phyloP scores from a whole-genome alignment of 2,113 vertebrate genomes.

The Sus scrofa region DNA sequence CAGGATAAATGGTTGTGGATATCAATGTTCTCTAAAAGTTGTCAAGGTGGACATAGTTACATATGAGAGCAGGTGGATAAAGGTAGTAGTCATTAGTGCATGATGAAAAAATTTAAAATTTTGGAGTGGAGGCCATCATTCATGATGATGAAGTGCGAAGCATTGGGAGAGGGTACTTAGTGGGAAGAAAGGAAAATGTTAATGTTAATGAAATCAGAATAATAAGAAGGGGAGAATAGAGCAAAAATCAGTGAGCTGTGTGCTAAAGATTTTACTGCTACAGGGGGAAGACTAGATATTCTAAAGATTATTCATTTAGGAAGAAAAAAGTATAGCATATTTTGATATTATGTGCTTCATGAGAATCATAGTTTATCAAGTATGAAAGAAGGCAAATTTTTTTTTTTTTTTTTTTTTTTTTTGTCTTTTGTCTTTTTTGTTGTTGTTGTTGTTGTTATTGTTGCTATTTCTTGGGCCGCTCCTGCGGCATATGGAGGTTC shows the following conservation, averaged over 20 bases:
- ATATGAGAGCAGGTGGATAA: not conserved
- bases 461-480: too few species aligned
- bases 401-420: too few species aligned
- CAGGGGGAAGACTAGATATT: not conserved
- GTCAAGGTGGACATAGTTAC: not conserved
- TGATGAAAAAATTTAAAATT: not conserved
- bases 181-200: not conserved
- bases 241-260: not conserved
- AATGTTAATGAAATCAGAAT: not conserved
- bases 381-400: not conserved
- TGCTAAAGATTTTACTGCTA: not conserved
- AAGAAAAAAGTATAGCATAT: not conserved
- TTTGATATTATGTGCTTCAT: not conserved
- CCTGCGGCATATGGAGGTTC: too few species aligned
- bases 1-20: not conserved
- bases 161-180: accelerated
- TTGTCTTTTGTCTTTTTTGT: too few species aligned
- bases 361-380: not conserved
- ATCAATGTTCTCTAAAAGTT: not conserved
- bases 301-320: not conserved
- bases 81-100: not conserved
- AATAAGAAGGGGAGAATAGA: not conserved
- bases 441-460: too few species aligned
- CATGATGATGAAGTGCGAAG: not conserved
- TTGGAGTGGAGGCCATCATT: not conserved